Evolutionary conservation across 2,888 invertebrate species (phyloP).

Genomic region (Ormia ochracea): DNA sequence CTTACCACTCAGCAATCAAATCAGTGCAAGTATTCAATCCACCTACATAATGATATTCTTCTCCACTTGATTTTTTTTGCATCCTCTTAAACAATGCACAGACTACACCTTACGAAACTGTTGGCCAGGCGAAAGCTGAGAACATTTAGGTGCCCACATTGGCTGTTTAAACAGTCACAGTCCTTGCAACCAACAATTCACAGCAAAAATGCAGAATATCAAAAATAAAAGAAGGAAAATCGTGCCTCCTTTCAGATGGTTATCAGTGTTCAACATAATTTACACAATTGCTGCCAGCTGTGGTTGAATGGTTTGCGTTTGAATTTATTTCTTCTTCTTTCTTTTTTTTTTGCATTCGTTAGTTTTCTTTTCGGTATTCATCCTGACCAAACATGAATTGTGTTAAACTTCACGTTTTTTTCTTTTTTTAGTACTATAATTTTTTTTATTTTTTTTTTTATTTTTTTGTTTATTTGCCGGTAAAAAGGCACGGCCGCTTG

Average conservation of each 20-base stretch:
- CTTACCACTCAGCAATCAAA: slow-evolving; percentile 19
- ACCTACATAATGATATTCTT: slow-evolving; percentile 43
- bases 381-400: slow-evolving; percentile 47
- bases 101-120: slow-evolving; percentile 41
- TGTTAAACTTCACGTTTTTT: slow-evolving; percentile 52
- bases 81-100: slow-evolving; percentile 8
- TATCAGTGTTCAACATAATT: slow-evolving; percentile 70
- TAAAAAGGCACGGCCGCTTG: background rate
- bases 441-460: too few species aligned
- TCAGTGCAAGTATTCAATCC: slow-evolving; percentile 37
- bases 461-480: too few species aligned
- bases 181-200: background rate
- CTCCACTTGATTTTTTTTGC: background rate
- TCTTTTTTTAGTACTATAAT: too few species aligned
- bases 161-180: slow-evolving; percentile 44
- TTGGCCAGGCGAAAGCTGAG: slow-evolving; percentile 33
- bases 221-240: slow-evolving; percentile 27
- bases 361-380: slow-evolving; percentile 24
- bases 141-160: slow-evolving; percentile 37
- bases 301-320: slow-evolving; percentile 59
- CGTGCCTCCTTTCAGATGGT: slow-evolving; percentile 65
- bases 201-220: background rate
- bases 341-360: slow-evolving; percentile 1
- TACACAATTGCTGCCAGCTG: slow-evolving; percentile 70
- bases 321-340: too few species aligned